A percentile compares a stretch with the other conserved stretches of the same genome.
Evolutionary conservation across 2,113 vertebrate genomes (phyloP).

Genomic region (Dasyurus viverrinus): DNA sequence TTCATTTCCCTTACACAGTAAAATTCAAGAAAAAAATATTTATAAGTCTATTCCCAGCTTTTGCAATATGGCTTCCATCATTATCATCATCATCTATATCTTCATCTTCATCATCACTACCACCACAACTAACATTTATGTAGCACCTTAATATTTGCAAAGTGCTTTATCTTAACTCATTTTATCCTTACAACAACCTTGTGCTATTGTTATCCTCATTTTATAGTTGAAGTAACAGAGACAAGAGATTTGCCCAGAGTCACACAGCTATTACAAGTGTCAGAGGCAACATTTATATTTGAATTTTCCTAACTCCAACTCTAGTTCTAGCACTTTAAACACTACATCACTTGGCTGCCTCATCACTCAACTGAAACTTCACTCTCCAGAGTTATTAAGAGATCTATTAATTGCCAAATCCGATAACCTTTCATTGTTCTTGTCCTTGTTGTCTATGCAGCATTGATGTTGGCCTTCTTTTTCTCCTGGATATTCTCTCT

Average conservation of each 20-base stretch:
- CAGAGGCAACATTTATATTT: not conserved
- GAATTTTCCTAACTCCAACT: not conserved
- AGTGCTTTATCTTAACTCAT: not conserved
- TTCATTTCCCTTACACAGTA: not conserved
- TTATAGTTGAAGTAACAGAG: not conserved
- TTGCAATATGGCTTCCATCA: not conserved
- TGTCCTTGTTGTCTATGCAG: not conserved
- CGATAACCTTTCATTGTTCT: not conserved
- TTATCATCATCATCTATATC: not conserved
- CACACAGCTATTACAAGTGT: not conserved
- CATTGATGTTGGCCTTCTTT: not conserved
- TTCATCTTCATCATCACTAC: not conserved
- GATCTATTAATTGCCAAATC: not conserved
- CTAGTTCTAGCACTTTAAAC: not conserved
- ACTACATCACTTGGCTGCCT: not conserved
- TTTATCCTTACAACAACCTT: not conserved
- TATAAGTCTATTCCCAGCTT: not conserved
- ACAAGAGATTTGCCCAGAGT: not conserved
- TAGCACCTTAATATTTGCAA: not conserved
- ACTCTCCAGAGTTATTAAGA: not conserved
- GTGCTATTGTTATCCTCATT: not conserved
- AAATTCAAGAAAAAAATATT: not conserved
- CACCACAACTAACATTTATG: not conserved
- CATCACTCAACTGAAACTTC: not conserved
- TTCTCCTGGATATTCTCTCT: not conserved